A percentile compares a stretch with the other conserved stretches of the same genome.
Conservation (phyloP, 2,888 invertebrate species). For the Coelopa pilipes region DNA sequence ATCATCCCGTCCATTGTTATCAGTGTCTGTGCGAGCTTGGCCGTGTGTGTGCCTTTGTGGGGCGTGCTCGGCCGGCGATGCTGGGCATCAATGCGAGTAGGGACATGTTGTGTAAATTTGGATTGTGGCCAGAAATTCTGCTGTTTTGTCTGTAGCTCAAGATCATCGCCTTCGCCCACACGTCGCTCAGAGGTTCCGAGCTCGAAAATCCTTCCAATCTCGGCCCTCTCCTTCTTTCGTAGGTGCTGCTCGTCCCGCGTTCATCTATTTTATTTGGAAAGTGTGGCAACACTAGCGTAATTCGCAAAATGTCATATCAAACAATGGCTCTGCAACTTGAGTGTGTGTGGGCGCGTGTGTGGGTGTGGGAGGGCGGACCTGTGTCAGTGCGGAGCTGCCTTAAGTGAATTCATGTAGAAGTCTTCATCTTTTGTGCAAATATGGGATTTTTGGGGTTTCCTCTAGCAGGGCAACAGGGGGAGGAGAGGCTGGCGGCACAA, state of each 20-base stretch:
- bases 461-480: neutral
- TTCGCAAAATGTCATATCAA: neutral
- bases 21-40: neutral
- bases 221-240: too few species aligned
- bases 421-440: conserved; percentile 49
- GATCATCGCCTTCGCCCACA: neutral
- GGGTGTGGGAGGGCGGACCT: neutral
- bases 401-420: conserved; percentile 58
- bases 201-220: too few species aligned
- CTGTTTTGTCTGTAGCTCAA: neutral
- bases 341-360: neutral
- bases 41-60: neutral
- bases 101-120: conserved; percentile 26
- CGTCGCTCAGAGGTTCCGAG: too few species aligned
- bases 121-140: conserved; percentile 27
- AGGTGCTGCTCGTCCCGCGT: too few species aligned
- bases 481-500: neutral
- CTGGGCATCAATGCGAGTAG: conserved; percentile 1
- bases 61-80: neutral
- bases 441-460: neutral
- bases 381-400: conserved; percentile 36
- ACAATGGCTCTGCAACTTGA: conserved; percentile 2
- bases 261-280: neutral
- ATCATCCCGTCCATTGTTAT: neutral
- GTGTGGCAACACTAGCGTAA: neutral